Evolutionary conservation across 2,797 vertebrate genomes (phyloP), one percentile per base, ranked within the genome.

Genomic region (Pipistrellus kuhlii): DNA sequence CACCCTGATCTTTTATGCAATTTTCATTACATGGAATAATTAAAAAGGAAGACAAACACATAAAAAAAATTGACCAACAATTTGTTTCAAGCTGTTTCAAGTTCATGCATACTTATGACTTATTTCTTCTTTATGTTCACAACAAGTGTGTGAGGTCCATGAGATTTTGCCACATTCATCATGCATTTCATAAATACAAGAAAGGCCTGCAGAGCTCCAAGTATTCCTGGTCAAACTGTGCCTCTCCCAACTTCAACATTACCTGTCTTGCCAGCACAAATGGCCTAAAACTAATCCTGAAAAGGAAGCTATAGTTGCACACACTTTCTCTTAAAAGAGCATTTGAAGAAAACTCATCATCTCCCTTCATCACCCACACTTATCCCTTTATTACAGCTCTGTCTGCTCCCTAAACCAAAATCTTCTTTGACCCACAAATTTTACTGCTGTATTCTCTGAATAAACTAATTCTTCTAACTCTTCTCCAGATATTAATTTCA

Each of bases 11-110:
- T 66, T 81, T 90, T 66, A 73, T 27, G 25, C 23, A 25, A 84
- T 90, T 95, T 94, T 44, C 18, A 57, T 35, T 59, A 72, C 11
- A 48, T 68, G 53, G 17, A 68, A 73, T 93, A 85, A 64, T 77
- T 87, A 53, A 75, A 91, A 94, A 59, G 20, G 38, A 85, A 86
- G 17, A 72, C 8, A 64, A 93, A 64, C 2, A 27, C 71, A 62
- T 21, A 5, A 0, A 87, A 62, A 71, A 32, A 91, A 44, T 17
- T 75, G 62, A 62, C 9, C 15, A 81, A 46, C 55, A 88, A 89
- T 55, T 25, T 25, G 1, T 85, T 30, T 92, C 66, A 76, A 51
- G 35, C 72, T 71, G 41, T 51, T 92, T 92, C 41, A 81, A 32
- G 38, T 38, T 18, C 35, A 55, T 84, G 14, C 25, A 68, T 46